These are phyloP conservation scores for Pygoscelis antarcticus DNA, from an alignment of 2,113 vertebrate species.

Conservation along the genomic window DNA sequence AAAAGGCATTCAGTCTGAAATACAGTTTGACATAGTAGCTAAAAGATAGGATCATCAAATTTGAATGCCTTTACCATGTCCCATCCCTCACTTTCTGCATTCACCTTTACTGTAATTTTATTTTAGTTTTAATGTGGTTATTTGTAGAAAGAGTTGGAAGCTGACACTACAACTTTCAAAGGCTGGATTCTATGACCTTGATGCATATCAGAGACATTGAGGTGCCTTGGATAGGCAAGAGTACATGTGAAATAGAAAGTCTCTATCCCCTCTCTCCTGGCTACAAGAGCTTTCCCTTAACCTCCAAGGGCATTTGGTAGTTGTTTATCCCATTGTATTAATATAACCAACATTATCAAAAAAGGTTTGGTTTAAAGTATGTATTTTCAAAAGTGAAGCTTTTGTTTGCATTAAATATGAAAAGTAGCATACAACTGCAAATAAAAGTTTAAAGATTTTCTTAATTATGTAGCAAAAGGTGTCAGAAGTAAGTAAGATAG, in stretches of 20 bases:
- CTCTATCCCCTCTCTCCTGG: background rate
- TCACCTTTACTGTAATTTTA: background rate
- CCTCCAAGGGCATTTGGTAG: background rate
- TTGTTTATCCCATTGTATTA: background rate
- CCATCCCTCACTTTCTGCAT: background rate
- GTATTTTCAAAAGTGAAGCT: background rate
- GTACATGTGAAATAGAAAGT: background rate
- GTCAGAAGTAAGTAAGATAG: background rate
- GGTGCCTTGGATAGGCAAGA: background rate
- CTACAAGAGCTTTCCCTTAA: background rate
- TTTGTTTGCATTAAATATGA: background rate
- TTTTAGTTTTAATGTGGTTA: background rate
- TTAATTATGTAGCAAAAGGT: background rate
- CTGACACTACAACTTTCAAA: background rate
- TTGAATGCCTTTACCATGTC: background rate
- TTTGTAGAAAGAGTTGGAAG: background rate
- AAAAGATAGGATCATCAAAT: background rate
- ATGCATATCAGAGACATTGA: background rate
- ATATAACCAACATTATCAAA: background rate
- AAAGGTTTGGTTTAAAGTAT: background rate
- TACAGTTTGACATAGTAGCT: background rate
- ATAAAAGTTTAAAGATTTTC: background rate
- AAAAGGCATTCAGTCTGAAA: background rate
- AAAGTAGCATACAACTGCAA: background rate
- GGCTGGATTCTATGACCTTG: background rate